A percentile compares a stretch with the other conserved stretches of the same genome.
Evolutionary conservation across 2,113 vertebrate genomes (phyloP).

Genomic region (Muscicapa adusta): DNA sequence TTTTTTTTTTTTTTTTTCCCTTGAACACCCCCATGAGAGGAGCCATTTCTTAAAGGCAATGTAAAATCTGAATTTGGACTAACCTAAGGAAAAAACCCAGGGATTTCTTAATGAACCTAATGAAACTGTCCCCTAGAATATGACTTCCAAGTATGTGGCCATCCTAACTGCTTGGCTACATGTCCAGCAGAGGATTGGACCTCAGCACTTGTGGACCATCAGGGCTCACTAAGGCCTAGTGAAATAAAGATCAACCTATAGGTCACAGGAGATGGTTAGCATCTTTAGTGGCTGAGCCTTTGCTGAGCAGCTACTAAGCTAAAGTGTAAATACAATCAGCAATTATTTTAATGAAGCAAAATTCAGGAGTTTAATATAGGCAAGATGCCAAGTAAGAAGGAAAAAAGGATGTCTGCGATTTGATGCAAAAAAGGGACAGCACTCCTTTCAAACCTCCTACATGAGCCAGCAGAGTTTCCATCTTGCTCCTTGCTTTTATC

Average conservation of each 20-base stretch:
- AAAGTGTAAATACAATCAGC: constrained; percentile 31
- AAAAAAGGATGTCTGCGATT: background rate
- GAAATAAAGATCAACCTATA: background rate
- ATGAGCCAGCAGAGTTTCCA: background rate
- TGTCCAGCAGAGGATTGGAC: background rate
- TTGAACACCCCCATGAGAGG: background rate
- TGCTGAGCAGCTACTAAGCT: background rate
- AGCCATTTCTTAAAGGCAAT: background rate
- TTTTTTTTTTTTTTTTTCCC: background rate
- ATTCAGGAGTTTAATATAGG: constrained; percentile 6
- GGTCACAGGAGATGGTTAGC: background rate
- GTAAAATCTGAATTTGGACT: background rate
- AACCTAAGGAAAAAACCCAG: background rate
- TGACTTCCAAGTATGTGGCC: background rate
- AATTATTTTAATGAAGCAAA: constrained; percentile 53
- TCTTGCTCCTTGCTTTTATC: background rate
- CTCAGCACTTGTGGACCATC: background rate
- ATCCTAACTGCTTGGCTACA: background rate
- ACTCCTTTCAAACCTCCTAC: background rate
- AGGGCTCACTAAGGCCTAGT: background rate
- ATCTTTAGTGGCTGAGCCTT: background rate
- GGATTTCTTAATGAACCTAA: background rate
- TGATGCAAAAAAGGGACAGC: background rate
- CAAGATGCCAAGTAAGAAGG: background rate
- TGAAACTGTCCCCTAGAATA: background rate